A percentile compares a stretch with the other conserved stretches of the same genome.
Conservation (phyloP, 2,113 vertebrate genomes). For the Paralichthys olivaceus region DNA sequence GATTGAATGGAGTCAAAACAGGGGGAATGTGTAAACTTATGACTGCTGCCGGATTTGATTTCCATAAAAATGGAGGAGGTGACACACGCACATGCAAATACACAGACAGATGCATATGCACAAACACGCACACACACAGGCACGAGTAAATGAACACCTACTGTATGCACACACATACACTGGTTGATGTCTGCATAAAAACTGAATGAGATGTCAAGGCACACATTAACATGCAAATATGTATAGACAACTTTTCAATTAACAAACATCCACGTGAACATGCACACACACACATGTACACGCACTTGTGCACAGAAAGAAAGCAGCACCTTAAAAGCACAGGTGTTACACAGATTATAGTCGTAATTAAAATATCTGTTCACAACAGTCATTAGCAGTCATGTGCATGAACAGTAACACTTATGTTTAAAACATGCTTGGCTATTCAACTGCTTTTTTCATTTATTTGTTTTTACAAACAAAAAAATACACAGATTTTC, state of each 20-base stretch:
- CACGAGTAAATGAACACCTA: constrained; percentile 28
- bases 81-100: constrained; percentile 44
- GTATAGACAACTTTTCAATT: constrained; percentile 41
- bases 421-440: constrained; percentile 1
- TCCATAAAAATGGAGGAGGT: constrained; percentile 79
- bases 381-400: constrained; percentile 28
- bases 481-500: neutral
- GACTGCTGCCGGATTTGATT: constrained; percentile 79
- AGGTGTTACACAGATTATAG: constrained; percentile 31
- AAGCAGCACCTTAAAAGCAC: constrained; percentile 10
- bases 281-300: neutral
- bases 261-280: constrained; percentile 4
- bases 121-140: constrained; percentile 18
- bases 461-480: neutral
- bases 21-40: constrained; percentile 82
- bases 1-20: constrained; percentile 85
- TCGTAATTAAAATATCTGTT: constrained; percentile 24
- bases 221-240: constrained; percentile 35
- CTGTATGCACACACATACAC: constrained; percentile 19
- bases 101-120: constrained; percentile 10
- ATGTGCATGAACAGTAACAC: constrained; percentile 5
- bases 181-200: constrained; percentile 32
- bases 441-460: constrained; percentile 23
- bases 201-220: constrained; percentile 22
- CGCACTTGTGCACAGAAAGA: neutral